phyloP scores from a whole-genome alignment of 2,888 invertebrate genomes.

The Dyspetes luteomarginatus region DNA sequence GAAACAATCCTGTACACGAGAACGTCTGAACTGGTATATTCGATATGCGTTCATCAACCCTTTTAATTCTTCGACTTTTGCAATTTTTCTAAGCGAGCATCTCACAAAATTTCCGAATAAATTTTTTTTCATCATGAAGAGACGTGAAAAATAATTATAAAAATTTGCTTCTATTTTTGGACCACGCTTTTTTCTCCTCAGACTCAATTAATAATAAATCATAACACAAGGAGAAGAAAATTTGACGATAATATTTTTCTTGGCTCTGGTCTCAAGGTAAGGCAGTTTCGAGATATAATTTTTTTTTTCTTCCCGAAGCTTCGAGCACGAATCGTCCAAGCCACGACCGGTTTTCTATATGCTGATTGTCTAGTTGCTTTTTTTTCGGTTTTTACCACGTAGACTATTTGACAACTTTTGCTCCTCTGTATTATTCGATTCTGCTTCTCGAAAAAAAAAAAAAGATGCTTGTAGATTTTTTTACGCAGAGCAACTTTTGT shows the following conservation, averaged over 20 bases:
- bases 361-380: conserved; percentile 52
- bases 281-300: conserved; percentile 65
- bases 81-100: background rate
- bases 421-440: background rate
- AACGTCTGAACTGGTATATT: conserved; percentile 56
- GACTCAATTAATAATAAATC: background rate
- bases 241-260: conserved; percentile 50
- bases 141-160: background rate
- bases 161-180: background rate
- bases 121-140: background rate
- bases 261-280: conserved; percentile 72
- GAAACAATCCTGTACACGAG: conserved; percentile 64
- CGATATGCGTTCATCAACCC: conserved; percentile 56
- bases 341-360: conserved; percentile 74
- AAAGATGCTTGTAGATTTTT: background rate
- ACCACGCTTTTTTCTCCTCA: background rate
- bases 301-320: conserved; percentile 21
- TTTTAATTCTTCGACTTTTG: conserved; percentile 9
- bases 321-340: conserved; percentile 48
- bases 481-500: background rate
- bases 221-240: conserved; percentile 28
- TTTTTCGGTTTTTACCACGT: background rate
- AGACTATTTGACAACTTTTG: background rate
- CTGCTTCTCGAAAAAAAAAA: no score
- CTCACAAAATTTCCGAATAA: background rate